Evolutionary conservation across 2,888 invertebrate genomes (phyloP).

Genomic region (Cerastis leucographa): DNA sequence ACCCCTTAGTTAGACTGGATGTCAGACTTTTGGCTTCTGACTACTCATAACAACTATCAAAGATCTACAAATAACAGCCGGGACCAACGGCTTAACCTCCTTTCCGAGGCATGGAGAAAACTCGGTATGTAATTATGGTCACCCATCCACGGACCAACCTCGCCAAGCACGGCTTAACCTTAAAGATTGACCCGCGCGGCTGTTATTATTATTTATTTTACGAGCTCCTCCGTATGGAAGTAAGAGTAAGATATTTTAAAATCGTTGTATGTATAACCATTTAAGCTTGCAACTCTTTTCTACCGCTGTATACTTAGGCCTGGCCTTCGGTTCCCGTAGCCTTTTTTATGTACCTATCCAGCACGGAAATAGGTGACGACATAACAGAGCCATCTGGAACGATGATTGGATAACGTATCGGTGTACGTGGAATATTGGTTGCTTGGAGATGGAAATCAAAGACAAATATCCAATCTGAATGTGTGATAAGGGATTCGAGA

Average conservation of each 20-base stretch:
- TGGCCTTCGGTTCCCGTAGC: neutral
- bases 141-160: too few relatives aligned
- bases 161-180: too few relatives aligned
- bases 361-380: constrained; percentile 23
- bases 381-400: constrained; percentile 49
- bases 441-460: constrained; percentile 30
- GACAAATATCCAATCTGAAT: constrained; percentile 37
- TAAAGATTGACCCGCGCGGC: too few relatives aligned
- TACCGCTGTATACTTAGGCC: neutral
- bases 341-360: neutral
- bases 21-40: too few relatives aligned
- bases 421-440: constrained; percentile 36
- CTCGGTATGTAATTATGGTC: too few relatives aligned
- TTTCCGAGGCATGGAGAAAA: too few relatives aligned
- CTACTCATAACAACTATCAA: too few relatives aligned
- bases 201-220: too few relatives aligned
- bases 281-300: neutral
- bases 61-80: too few relatives aligned
- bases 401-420: constrained; percentile 39
- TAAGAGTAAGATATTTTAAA: neutral
- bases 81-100: too few relatives aligned
- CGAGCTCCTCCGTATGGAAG: too few relatives aligned
- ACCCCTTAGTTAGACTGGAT: too few relatives aligned
- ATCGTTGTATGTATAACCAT: neutral
- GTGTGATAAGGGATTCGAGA: constrained; percentile 9